Evolutionary conservation across 2,888 invertebrate genomes (phyloP), one percentile per base, ranked within the genome.

Genomic region (Andrena trimmerana): DNA sequence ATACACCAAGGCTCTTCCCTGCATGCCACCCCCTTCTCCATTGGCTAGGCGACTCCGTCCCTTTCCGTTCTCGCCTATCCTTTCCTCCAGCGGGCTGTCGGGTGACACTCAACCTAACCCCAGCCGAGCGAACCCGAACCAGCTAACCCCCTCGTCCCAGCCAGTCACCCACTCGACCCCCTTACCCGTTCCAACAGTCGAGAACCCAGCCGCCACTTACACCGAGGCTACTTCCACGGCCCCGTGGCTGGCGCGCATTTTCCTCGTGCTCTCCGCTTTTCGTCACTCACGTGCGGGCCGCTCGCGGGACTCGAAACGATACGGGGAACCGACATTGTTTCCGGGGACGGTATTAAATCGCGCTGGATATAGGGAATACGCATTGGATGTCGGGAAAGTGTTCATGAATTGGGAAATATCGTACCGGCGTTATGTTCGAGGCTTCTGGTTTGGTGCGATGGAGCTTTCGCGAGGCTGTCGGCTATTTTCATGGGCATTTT

Each of bases 81-180:
- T 68, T 81, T 70, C 62, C 69, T 65, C 76, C 78, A 36, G 67
- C 50, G 33, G 69, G 81, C 73, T 42, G 70, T 60, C 52, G 75
- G 79, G 76, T 76, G 81, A 86, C 86, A 78, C 80, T 81, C 78
- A 79, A 83, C 86, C 81, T 78, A 86, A 84, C 85, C 86, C 70
- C 29, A 68, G 75, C 76, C 73, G 60, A 62, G 74, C 57, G 70
- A 82, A 85, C 78, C 74, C 62, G 78, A 81, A 80, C 85, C 81
- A 75, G 69, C 74, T 86, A 82, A 83, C 83, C 83, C 81, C 71
- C 84, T 83, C 86, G 70, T 88, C 85, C 80, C 86, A 86, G 81
- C 72, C 88, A 83, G 83, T 85, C 86, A 83, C 85, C 81, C 85
- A 86, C 86, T 86, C 83, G 87, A 87, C 81, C 81, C 78, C 67